These are phyloP conservation scores for Nemoura dubitans DNA, from an alignment of 2,888 invertebrate species.

Conservation along the genomic window DNA sequence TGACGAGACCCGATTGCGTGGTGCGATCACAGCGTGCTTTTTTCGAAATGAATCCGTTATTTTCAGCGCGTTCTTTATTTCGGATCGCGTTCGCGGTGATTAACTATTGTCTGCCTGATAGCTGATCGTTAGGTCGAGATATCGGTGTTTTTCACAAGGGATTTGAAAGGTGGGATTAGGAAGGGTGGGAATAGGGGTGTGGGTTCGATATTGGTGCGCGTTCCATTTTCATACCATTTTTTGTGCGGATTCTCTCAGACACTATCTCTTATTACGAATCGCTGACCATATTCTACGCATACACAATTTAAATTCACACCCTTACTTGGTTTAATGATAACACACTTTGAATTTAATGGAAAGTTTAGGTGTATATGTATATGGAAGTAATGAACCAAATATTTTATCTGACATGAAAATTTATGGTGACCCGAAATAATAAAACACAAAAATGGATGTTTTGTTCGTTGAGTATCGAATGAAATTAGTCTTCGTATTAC, in stretches of 20 bases:
- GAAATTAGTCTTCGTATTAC: too few relatives aligned
- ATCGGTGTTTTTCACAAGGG: not conserved
- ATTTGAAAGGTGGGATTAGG: too few relatives aligned
- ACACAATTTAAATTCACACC: not conserved
- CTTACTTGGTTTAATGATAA: not conserved
- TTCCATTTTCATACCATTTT: not conserved
- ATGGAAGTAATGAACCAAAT: not conserved
- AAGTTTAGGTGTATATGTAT: not conserved
- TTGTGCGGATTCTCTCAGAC: not conserved
- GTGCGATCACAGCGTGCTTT: not conserved
- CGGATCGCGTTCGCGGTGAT: not conserved
- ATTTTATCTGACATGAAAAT: not conserved
- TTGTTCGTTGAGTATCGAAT: too few relatives aligned
- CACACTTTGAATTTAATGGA: not conserved
- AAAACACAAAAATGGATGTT: too few relatives aligned
- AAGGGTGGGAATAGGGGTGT: not conserved
- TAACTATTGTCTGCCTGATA: constrained; percentile 5
- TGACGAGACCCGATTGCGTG: constrained; percentile 25
- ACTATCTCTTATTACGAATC: not conserved
- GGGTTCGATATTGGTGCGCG: not conserved
- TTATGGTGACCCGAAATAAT: too few relatives aligned
- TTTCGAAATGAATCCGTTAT: not conserved
- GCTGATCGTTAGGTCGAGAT: not conserved
- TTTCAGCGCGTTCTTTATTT: not conserved
- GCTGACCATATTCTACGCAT: not conserved